Conservation (phyloP, 1,140 invertebrate species). For the Nomia melanderi region DNA sequence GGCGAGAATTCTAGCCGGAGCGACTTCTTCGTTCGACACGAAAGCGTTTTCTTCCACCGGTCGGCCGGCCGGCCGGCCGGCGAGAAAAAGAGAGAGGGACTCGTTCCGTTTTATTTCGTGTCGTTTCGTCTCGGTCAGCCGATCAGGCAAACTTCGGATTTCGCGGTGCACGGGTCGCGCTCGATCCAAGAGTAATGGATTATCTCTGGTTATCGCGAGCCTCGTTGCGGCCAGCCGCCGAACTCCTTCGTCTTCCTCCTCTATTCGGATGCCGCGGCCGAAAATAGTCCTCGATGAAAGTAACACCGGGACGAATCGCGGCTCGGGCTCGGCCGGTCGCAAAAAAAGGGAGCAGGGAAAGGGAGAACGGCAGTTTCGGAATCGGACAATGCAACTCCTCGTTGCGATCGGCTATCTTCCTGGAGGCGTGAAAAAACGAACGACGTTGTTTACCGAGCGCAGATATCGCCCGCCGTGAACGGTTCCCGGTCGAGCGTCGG, state of each 20-base stretch:
- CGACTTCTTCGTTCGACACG: slow-evolving; percentile 27
- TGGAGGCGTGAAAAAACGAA: slow-evolving; percentile 23
- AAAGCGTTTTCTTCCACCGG: neutral
- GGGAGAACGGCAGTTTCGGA: slow-evolving; percentile 25
- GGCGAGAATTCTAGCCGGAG: slow-evolving; percentile 5
- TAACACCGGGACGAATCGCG: slow-evolving; percentile 17
- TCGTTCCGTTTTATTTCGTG: neutral
- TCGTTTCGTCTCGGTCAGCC: neutral
- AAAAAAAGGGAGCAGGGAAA: neutral
- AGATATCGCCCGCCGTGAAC: slow-evolving; percentile 41
- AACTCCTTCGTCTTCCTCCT: no score
- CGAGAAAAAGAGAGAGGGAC: no score
- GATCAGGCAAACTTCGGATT: slow-evolving; percentile 15
- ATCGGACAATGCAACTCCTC: no score
- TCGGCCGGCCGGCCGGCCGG: no score
- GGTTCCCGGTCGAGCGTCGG: no score
- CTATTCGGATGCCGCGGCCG: neutral
- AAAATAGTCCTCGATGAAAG: slow-evolving; percentile 35
- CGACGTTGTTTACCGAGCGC: neutral
- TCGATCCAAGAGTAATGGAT: no score
- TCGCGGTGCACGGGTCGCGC: neutral
- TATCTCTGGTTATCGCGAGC: no score
- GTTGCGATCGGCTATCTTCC: no score
- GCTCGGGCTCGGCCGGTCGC: neutral
- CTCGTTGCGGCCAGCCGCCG: no score